Evolutionary conservation across 2,797 vertebrate species (phyloP), one percentile per base, ranked within the genome.

Genomic region (Perodicticus potto): DNA sequence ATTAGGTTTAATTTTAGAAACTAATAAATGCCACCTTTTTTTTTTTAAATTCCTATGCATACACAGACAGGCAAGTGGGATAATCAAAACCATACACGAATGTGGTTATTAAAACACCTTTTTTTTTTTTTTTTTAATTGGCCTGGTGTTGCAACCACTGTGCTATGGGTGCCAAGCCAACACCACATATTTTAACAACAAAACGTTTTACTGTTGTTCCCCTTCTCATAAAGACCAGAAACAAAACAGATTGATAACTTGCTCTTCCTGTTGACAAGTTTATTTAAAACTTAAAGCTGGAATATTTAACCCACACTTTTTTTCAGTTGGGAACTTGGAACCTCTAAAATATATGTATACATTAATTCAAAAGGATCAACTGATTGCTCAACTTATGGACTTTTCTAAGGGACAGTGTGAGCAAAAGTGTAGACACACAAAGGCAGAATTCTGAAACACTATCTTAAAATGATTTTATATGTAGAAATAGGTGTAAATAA

Each of bases 1-100:
- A 87, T 82, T 59, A 94, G n/a, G 65, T 23, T 77, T 81, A 83
- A 14, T 93, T 96, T 93, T 70, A 93, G 65, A 40, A 94, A 84
- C 32, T 43, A 94, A 70, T 61, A 84, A 91, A 74, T 14, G 32
- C 45, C 43, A 12, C 49, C 49, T 49, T 49, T 49, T 49, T 49
- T 49, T 49, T 49, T 49, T 49, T 49, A n/a, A n/a, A n/a, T n/a
- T n/a, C n/a, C n/a, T n/a, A n/a, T n/a, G n/a, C n/a, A n/a, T n/a
- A n/a, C n/a, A n/a, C n/a, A n/a, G n/a, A n/a, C n/a, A n/a, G n/a
- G n/a, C n/a, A n/a, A n/a, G n/a, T n/a, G n/a, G n/a, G n/a, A n/a
- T n/a, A n/a, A n/a, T n/a, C n/a, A n/a, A n/a, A n/a, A n/a, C n/a
- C n/a, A n/a, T n/a, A n/a, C n/a, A n/a, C n/a, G n/a, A n/a, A n/a